These are phyloP conservation scores for Lymantria dispar DNA, from an alignment of 2,888 invertebrate genomes.

Conservation along the genomic window DNA sequence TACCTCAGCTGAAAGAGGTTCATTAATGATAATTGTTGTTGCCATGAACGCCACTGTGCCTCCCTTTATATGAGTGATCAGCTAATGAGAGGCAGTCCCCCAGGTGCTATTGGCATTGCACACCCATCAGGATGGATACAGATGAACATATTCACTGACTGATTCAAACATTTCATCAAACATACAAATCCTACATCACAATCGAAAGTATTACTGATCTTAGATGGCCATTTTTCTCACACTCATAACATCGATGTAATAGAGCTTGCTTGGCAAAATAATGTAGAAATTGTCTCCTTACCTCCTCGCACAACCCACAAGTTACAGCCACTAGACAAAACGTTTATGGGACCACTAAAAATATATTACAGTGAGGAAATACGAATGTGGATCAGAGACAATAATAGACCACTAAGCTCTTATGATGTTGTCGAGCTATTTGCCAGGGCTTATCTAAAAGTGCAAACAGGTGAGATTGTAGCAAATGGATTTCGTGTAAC, in stretches of 20 bases:
- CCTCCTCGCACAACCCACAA: not conserved
- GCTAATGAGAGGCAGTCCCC: too few relatives aligned
- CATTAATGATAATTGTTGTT: slow-evolving; percentile 24
- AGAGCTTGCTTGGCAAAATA: not conserved
- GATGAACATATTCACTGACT: not conserved
- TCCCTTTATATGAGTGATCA: too few relatives aligned
- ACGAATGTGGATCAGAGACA: not conserved
- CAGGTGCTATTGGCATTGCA: slow-evolving; percentile 1
- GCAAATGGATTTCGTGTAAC: slow-evolving; percentile 15
- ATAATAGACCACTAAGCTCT: not conserved
- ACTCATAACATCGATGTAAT: not conserved
- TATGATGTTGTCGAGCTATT: not conserved
- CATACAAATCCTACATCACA: not conserved
- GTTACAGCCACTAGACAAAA: not conserved
- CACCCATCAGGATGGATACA: not conserved
- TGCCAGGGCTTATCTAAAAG: slow-evolving; percentile 5
- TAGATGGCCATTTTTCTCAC: not conserved
- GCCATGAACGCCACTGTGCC: slow-evolving; percentile 28
- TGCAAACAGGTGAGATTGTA: slow-evolving; percentile 12
- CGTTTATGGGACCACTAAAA: not conserved
- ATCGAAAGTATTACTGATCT: not conserved
- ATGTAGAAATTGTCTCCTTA: not conserved
- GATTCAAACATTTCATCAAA: not conserved
- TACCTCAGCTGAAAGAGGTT: slow-evolving; percentile 43
- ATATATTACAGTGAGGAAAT: not conserved